Evolutionary conservation across 2,888 invertebrate genomes (phyloP).

Genomic region (Leptinotarsa tumamoca): DNA sequence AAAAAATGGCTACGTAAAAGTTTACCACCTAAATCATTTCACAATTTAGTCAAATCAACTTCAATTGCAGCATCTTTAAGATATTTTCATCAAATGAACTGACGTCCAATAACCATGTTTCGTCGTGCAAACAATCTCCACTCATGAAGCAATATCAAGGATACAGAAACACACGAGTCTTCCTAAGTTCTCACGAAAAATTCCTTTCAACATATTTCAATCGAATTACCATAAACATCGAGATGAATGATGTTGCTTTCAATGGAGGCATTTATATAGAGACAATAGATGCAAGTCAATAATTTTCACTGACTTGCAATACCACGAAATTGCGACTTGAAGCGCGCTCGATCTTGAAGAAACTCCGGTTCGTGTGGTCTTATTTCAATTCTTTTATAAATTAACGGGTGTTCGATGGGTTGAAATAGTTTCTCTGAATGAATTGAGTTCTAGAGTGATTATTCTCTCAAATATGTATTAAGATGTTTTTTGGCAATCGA

Average conservation of each 20-base stretch:
- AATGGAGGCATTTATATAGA: constrained; percentile 28
- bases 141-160: neutral
- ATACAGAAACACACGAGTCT: constrained; percentile 8
- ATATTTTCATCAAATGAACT: neutral
- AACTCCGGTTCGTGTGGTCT: constrained; percentile 23
- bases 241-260: constrained; percentile 25
- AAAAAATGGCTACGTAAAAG: no score
- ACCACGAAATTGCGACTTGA: constrained; percentile 31
- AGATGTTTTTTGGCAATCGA: no score
- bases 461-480: no score
- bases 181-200: constrained; percentile 30
- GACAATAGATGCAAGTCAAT: constrained; percentile 33
- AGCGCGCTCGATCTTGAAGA: constrained; percentile 24
- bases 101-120: neutral
- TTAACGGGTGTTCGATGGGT: neutral
- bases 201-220: constrained; percentile 33
- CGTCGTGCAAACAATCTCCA: constrained; percentile 14
- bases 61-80: neutral
- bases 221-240: constrained; percentile 37
- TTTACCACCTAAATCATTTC: no score
- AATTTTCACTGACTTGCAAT: constrained; percentile 32
- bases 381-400: constrained; percentile 7
- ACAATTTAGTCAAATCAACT: no score
- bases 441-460: neutral
- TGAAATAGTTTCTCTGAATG: neutral